These are phyloP conservation scores for Scaptodrosophila lebanonensis DNA, from an alignment of 1,140 invertebrate species.

Conservation along the genomic window DNA sequence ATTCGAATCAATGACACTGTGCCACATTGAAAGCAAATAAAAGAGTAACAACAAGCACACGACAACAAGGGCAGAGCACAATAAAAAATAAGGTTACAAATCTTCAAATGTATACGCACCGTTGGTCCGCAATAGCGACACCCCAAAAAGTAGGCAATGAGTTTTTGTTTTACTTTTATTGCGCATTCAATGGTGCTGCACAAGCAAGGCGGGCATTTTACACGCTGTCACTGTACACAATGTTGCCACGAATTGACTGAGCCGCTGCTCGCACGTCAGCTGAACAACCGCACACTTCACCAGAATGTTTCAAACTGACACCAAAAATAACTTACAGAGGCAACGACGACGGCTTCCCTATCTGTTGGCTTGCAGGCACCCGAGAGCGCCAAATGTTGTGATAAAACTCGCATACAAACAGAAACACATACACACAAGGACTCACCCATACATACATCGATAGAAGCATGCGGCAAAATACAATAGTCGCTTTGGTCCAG, in stretches of 20 bases:
- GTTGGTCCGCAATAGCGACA: conserved; percentile 11
- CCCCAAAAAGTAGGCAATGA: conserved; percentile 33
- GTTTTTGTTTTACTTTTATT: conserved; percentile 33
- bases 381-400: conserved; percentile 49
- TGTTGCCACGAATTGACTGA: background rate
- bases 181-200: conserved; percentile 39
- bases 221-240: conserved; percentile 29
- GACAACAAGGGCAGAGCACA: too few relatives aligned
- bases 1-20: conserved; percentile 3
- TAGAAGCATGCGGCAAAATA: conserved; percentile 1
- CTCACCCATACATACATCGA: conserved; percentile 15
- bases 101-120: conserved; percentile 17
- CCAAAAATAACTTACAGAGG: conserved; percentile 34
- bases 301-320: conserved; percentile 63
- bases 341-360: conserved; percentile 11
- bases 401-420: conserved; percentile 34
- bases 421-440: conserved; percentile 14
- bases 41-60: too few relatives aligned
- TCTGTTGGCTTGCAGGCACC: conserved; percentile 25
- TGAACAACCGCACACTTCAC: conserved; percentile 57
- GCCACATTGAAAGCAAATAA: background rate
- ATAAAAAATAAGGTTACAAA: too few relatives aligned
- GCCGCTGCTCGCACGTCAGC: conserved; percentile 26
- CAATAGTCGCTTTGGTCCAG: conserved; percentile 36
- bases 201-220: conserved; percentile 10